A percentile compares a stretch with the other conserved stretches of the same genome.
Evolutionary conservation across 2,797 vertebrate species (phyloP).

Genomic region (Synaphobranchus kaupii): DNA sequence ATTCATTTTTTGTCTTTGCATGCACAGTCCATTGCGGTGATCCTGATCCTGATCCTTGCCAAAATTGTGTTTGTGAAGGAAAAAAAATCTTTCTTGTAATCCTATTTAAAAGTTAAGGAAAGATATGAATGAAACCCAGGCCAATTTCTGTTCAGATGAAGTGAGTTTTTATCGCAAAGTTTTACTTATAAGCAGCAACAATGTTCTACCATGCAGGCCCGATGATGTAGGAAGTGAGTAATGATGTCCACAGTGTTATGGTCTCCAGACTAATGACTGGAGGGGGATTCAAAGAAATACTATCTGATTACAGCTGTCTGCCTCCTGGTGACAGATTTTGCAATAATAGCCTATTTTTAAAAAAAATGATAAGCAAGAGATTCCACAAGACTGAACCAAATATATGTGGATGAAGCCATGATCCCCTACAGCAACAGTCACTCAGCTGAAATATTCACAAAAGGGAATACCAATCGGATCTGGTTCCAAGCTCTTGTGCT

Average conservation of each 20-base stretch:
- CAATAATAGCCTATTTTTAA: neutral
- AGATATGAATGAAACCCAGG: neutral
- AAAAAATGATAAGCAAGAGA: neutral
- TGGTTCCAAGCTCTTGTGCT: neutral
- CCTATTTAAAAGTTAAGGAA: neutral
- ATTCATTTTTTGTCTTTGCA: too few species aligned
- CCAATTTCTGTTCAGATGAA: neutral
- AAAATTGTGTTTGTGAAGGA: too few species aligned
- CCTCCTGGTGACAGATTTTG: neutral
- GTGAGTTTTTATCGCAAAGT: neutral
- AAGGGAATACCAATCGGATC: neutral
- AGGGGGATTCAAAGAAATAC: neutral
- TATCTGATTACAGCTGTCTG: neutral
- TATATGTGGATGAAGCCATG: neutral
- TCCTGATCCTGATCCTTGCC: neutral
- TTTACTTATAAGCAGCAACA: neutral
- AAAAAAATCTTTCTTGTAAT: neutral
- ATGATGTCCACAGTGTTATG: neutral
- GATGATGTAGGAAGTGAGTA: neutral
- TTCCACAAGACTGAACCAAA: neutral
- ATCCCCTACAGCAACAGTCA: neutral
- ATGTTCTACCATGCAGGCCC: neutral
- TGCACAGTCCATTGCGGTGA: neutral
- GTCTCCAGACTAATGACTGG: constrained; percentile 2
- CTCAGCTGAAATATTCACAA: neutral